phyloP scores from a whole-genome alignment of 2,888 invertebrate species.

The Uropetala carovei region DNA sequence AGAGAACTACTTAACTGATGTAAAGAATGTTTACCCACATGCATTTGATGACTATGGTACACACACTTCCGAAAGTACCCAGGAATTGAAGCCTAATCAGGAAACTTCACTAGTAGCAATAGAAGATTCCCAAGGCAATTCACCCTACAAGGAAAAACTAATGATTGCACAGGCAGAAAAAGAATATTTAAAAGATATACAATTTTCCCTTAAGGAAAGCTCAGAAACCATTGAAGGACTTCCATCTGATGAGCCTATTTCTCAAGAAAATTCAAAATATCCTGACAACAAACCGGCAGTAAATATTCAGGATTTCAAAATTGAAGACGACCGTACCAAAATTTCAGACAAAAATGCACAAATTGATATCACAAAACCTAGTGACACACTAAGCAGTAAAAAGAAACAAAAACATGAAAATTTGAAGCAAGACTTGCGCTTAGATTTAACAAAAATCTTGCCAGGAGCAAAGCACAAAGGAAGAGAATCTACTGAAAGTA shows the following conservation, averaged over 20 bases:
- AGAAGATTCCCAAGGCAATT: conserved; percentile 19
- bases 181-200: conserved; percentile 71
- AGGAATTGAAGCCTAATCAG: not conserved
- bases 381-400: not conserved
- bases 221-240: conserved; percentile 68
- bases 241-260: not conserved
- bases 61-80: not conserved
- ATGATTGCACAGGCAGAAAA: conserved; percentile 68
- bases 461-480: not conserved
- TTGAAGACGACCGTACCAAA: not conserved
- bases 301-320: not conserved
- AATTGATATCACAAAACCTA: not conserved
- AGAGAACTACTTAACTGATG: conserved; percentile 80
- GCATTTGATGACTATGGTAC: conserved; percentile 46
- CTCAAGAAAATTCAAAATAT: not conserved
- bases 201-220: conserved; percentile 30
- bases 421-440: not conserved
- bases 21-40: conserved; percentile 78
- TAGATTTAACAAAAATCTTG: not conserved
- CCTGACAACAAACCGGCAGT: not conserved
- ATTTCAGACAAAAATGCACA: not conserved
- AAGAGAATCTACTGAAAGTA: not conserved
- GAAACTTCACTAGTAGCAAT: not conserved
- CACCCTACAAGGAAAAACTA: conserved; percentile 27
- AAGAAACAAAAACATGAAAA: not conserved